These are phyloP conservation scores for Lasioglossum pauxillum DNA, from an alignment of 2,888 invertebrate species.

Conservation along the genomic window DNA sequence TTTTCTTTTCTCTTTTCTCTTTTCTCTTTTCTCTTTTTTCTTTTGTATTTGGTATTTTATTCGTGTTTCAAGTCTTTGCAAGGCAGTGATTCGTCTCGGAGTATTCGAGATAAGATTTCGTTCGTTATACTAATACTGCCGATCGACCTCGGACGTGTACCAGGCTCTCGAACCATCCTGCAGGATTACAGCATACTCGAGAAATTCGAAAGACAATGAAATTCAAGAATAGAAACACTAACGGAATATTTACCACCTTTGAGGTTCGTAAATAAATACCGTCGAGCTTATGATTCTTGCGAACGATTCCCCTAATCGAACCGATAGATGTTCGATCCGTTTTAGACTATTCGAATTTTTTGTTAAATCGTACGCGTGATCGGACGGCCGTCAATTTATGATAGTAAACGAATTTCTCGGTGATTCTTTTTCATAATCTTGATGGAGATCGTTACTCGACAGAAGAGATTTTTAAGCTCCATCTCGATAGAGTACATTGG, in stretches of 20 bases:
- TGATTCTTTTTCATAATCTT: background rate
- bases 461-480: background rate
- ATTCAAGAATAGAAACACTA: background rate
- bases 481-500: background rate
- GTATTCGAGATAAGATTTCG: background rate
- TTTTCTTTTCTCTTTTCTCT: background rate
- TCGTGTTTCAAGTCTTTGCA: background rate
- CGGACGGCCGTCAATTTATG: background rate
- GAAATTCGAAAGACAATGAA: conserved; percentile 22
- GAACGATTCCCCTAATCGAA: background rate
- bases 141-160: conserved; percentile 18
- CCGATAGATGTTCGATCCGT: background rate
- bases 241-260: background rate
- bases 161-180: conserved; percentile 25
- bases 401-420: background rate
- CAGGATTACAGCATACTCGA: conserved; percentile 16
- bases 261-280: background rate
- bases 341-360: background rate
- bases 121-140: conserved; percentile 30
- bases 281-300: background rate
- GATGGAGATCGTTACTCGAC: background rate
- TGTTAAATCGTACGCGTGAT: background rate
- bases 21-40: background rate
- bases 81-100: background rate
- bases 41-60: background rate